Conservation (phyloP, 2,888 invertebrate species). For the Sarcophaga variegata region DNA sequence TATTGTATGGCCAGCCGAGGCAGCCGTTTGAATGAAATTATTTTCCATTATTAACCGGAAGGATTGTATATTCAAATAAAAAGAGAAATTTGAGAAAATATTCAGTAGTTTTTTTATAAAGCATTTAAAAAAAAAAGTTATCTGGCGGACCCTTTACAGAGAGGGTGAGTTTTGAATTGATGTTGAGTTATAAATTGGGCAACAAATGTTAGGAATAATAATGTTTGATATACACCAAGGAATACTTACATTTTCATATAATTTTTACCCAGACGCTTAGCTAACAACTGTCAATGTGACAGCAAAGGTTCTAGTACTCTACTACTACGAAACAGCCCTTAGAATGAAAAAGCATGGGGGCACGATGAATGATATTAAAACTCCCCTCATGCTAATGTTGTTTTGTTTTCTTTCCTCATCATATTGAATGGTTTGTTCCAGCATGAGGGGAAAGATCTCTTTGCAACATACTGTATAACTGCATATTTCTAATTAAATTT, state of each 20-base stretch:
- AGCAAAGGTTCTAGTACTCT: slow-evolving; percentile 46
- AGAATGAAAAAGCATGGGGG: slow-evolving; percentile 24
- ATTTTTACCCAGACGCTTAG: neutral
- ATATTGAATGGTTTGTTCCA: slow-evolving; percentile 30
- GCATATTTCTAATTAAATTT: slow-evolving; percentile 75
- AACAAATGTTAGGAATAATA: slow-evolving; percentile 56
- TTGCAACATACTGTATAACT: slow-evolving; percentile 65
- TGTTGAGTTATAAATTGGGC: slow-evolving; percentile 53
- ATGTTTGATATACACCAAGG: slow-evolving; percentile 33
- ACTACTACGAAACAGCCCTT: neutral
- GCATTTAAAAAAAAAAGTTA: too few species aligned
- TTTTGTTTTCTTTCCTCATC: slow-evolving; percentile 2
- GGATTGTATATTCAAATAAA: too few species aligned
- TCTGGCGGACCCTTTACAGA: neutral
- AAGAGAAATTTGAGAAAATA: too few species aligned
- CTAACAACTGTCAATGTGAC: slow-evolving; percentile 61
- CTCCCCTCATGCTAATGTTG: slow-evolving; percentile 29
- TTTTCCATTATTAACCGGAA: too few species aligned
- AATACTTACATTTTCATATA: slow-evolving; percentile 4
- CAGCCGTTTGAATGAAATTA: too few species aligned
- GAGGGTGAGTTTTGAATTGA: slow-evolving; percentile 45
- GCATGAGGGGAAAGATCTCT: slow-evolving; percentile 34
- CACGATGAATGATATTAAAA: slow-evolving; percentile 27
- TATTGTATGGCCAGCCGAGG: too few species aligned
- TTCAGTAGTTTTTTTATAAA: too few species aligned